Percentiles rank a stretch among this genome's conserved stretches.
phyloP scores from a whole-genome alignment of 2,888 invertebrate species.

The Poecilobothrus nobilitatus region DNA sequence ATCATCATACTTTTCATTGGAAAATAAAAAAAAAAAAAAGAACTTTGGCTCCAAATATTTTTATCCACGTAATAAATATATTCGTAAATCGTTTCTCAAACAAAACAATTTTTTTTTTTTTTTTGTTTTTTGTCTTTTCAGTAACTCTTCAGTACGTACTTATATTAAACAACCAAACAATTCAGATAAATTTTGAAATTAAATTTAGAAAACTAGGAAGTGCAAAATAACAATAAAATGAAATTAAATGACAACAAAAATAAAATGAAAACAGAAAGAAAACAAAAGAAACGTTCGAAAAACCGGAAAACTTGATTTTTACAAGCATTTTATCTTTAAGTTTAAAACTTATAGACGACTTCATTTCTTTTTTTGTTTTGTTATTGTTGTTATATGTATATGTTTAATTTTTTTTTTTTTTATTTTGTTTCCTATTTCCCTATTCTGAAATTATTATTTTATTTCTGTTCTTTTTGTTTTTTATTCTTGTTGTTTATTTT shows the following conservation, averaged over 20 bases:
- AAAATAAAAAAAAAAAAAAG: no score
- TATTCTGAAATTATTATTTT: background rate
- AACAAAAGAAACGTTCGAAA: background rate
- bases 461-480: background rate
- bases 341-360: constrained; percentile 1
- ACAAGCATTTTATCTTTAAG: constrained; percentile 5
- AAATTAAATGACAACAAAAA: no score
- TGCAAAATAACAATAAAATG: background rate
- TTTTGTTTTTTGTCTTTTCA: no score
- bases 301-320: background rate
- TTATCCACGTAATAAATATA: no score
- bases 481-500: background rate
- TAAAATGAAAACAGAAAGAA: no score
- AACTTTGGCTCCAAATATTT: no score
- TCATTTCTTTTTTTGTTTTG: background rate
- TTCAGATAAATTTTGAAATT: background rate
- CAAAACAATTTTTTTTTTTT: no score
- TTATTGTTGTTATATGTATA: no score
- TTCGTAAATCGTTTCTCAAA: no score
- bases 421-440: background rate
- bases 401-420: background rate
- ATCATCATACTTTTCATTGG: no score
- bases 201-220: background rate
- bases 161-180: no score
- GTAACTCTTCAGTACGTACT: no score